Conservation (phyloP, 2,113 vertebrate genomes). For the Cryptoleucopteryx plumbea region DNA sequence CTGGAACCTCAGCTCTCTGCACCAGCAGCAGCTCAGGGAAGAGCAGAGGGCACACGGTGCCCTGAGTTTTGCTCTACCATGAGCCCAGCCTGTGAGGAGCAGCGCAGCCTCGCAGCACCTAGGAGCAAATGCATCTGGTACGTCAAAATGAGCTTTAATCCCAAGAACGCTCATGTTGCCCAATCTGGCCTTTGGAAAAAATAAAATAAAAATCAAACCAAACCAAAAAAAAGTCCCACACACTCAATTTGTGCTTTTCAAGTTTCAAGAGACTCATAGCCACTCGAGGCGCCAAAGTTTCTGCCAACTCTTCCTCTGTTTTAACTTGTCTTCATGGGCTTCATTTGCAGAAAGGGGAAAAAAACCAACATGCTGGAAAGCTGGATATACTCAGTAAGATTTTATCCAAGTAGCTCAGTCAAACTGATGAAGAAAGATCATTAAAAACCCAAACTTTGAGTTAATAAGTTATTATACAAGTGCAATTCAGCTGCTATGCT, state of each 20-base stretch:
- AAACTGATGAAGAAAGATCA: constrained; percentile 32
- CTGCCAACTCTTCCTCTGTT: constrained; percentile 21
- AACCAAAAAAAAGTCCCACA: not conserved
- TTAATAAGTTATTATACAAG: constrained; percentile 46
- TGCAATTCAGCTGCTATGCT: constrained; percentile 41
- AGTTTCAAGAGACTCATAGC: not conserved
- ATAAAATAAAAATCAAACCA: not conserved
- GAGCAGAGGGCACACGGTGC: not conserved
- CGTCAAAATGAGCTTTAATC: not conserved
- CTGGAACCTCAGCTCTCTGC: not conserved
- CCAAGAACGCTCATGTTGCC: not conserved
- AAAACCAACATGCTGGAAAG: not conserved
- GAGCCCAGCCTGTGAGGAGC: not conserved
- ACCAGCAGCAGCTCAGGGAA: not conserved
- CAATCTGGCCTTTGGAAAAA: not conserved
- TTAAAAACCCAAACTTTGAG: constrained; percentile 31
- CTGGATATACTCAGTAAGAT: not conserved
- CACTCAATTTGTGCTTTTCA: constrained; percentile 1
- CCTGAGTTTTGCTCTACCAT: not conserved
- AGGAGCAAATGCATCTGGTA: not conserved
- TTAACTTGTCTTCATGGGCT: constrained; percentile 18
- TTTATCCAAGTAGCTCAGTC: constrained; percentile 29
- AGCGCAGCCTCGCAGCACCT: not conserved
- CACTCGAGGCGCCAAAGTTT: not conserved
- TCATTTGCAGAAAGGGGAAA: not conserved